Conservation (phyloP, 2,113 vertebrate species). For the Seriola quinqueradiata region DNA sequence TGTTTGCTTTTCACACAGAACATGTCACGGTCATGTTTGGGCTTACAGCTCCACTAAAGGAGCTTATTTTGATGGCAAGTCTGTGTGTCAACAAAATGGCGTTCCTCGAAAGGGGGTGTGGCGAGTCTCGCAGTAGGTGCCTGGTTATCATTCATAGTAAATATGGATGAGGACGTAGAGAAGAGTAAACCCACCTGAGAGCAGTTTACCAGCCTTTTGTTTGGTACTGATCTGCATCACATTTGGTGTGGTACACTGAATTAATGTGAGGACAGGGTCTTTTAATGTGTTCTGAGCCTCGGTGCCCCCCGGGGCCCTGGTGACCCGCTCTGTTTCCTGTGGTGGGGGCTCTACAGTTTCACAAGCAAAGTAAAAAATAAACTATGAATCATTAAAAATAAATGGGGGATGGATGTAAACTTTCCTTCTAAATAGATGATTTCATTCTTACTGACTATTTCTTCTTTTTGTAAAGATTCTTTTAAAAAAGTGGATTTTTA, state of each 20-base stretch:
- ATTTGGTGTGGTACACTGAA: background rate
- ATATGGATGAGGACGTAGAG: constrained; percentile 4
- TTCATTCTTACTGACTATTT: background rate
- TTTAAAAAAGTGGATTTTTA: no score
- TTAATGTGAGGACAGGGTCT: background rate
- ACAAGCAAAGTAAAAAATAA: background rate
- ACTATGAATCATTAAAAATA: background rate
- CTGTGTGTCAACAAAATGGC: constrained; percentile 82
- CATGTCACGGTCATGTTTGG: background rate
- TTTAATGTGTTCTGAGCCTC: background rate
- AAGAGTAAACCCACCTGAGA: background rate
- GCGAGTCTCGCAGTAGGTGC: constrained; percentile 44
- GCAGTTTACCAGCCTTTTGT: background rate
- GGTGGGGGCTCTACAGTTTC: background rate
- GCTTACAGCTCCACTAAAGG: constrained; percentile 14
- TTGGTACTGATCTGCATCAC: background rate
- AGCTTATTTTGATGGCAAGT: constrained; percentile 49
- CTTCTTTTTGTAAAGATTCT: background rate
- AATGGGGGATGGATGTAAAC: background rate
- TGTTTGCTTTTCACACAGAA: background rate
- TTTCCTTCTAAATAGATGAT: background rate
- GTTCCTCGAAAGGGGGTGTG: constrained; percentile 77
- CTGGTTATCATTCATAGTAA: constrained; percentile 42
- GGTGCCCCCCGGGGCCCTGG: background rate
- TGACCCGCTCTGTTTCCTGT: background rate